These are phyloP conservation scores for Ciconia nigra DNA, from an alignment of 2,797 vertebrate species.

Conservation along the genomic window DNA sequence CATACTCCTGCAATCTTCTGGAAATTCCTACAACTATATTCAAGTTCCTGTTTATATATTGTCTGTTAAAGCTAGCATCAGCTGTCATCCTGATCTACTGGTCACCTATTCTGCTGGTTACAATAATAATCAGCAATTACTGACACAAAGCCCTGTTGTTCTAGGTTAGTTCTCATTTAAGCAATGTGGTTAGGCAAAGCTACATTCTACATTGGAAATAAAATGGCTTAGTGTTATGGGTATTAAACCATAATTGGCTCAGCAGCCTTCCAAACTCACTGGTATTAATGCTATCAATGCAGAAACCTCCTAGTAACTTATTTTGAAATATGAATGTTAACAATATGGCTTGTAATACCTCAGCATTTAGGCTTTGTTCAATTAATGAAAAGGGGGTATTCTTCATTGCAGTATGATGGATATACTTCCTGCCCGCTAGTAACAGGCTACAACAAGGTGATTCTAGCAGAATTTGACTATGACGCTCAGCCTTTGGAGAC, in stretches of 20 bases:
- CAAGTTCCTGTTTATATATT: neutral
- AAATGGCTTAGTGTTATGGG: neutral
- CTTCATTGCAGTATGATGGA: slow-evolving; percentile 88
- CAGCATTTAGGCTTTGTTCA: neutral
- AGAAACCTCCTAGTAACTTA: neutral
- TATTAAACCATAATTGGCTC: neutral
- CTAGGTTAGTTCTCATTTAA: neutral
- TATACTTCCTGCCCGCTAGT: slow-evolving; percentile 96
- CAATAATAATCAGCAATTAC: neutral
- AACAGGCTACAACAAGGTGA: slow-evolving; percentile 89
- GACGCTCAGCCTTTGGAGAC: slow-evolving; percentile 88
- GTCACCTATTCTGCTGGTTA: neutral
- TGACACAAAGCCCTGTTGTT: neutral
- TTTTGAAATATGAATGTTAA: neutral
- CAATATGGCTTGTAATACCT: neutral
- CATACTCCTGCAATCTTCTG: neutral
- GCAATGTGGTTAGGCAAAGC: neutral
- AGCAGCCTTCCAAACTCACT: neutral
- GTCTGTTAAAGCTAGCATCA: neutral
- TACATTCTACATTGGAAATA: neutral
- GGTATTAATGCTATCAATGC: neutral
- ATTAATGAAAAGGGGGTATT: neutral
- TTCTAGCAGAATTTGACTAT: slow-evolving; percentile 96
- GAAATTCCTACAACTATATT: neutral
- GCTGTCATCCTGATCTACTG: neutral